These are phyloP conservation scores for Dendrocincla fuliginosa DNA, from an alignment of 2,797 vertebrate species.

Conservation along the genomic window DNA sequence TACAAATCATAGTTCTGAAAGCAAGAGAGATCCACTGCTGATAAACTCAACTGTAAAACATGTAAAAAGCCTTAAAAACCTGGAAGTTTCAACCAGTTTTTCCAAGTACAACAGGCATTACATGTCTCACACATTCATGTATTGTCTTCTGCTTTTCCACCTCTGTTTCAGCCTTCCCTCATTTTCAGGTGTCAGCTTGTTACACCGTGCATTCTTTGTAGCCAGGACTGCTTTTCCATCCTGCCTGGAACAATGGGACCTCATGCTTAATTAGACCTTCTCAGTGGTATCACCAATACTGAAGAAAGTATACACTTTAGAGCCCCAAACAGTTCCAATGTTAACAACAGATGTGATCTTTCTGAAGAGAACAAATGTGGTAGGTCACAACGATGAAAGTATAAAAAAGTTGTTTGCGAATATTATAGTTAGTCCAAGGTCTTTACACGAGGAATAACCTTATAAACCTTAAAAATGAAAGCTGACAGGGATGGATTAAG, in stretches of 20 bases:
- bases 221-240: background rate
- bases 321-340: background rate
- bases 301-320: background rate
- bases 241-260: background rate
- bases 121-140: background rate
- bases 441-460: background rate
- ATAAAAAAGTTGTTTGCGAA: background rate
- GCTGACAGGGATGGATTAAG: background rate
- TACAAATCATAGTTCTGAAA: background rate
- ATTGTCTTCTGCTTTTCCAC: background rate
- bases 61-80: background rate
- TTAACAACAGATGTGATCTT: background rate
- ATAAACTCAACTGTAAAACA: background rate
- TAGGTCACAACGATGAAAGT: background rate
- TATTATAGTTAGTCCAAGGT: background rate
- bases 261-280: background rate
- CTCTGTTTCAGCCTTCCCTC: background rate
- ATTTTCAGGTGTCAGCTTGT: background rate
- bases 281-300: background rate
- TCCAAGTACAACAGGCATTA: background rate
- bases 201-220: background rate
- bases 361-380: background rate
- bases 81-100: background rate
- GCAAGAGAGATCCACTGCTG: background rate
- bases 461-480: slow-evolving; percentile 16